These are phyloP conservation scores for Xestia sexstrigata DNA, from an alignment of 2,888 invertebrate species.

Conservation along the genomic window DNA sequence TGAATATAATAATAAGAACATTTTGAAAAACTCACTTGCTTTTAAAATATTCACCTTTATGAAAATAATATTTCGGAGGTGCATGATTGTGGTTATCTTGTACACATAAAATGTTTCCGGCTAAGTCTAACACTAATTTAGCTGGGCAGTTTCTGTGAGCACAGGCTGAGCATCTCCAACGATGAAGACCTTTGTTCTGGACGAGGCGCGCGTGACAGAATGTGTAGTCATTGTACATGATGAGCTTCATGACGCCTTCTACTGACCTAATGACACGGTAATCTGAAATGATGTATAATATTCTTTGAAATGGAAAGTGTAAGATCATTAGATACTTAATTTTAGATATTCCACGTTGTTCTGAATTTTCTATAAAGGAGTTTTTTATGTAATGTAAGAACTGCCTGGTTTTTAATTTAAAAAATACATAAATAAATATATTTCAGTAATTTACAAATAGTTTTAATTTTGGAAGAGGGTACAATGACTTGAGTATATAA, in stretches of 20 bases:
- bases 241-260: conserved; percentile 32
- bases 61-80: conserved; percentile 42
- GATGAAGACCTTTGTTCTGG: conserved; percentile 32
- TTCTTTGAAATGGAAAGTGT: too few species aligned
- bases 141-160: conserved; percentile 50
- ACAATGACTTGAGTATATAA: too few species aligned
- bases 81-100: conserved; percentile 41
- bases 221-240: conserved; percentile 47
- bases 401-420: too few species aligned
- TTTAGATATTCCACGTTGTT: not conserved
- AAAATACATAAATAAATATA: too few species aligned
- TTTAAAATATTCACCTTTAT: conserved; percentile 47
- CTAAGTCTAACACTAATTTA: conserved; percentile 30
- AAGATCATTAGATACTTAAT: not conserved
- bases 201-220: conserved; percentile 38
- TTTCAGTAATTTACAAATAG: too few species aligned
- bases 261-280: conserved; percentile 30
- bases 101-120: conserved; percentile 20
- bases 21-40: conserved; percentile 24
- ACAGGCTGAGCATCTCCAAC: conserved; percentile 51
- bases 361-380: too few species aligned
- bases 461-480: too few species aligned
- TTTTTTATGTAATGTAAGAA: too few species aligned
- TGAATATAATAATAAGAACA: not conserved
- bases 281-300: conserved; percentile 26